Evolutionary conservation across 2,797 vertebrate species (phyloP), one percentile per base, ranked within the genome.

Genomic region (Apogon hyalosoma): DNA sequence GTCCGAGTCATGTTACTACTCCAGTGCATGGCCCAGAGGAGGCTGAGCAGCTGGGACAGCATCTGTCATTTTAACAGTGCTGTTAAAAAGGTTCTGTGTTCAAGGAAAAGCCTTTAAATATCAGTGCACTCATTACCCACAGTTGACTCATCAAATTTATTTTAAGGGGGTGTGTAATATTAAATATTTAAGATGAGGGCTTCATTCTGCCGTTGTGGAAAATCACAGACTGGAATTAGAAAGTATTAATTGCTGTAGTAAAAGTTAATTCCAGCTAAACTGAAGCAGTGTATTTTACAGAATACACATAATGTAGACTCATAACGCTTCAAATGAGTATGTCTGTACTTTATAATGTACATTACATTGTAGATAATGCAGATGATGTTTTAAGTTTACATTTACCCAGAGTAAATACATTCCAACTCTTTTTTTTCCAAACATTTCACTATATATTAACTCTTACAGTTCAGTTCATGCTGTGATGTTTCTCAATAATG

Each of bases 51-150:
- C 68, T 77, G 72, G 40, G 51, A 54, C 3, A 24, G 53, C 42
- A 73, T 73, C 67, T 81, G 62, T 70, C 54, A 45, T 59, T 45
- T 66, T 50, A 75, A 75, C 66, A 49, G 53, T 31, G 49, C 55
- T 70, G 48, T 62, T 69, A 58, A 63, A 62, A 56, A 63, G 39
- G 21, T 21, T 66, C 57, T 68, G 53, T 61, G 47, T 45, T 74
- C 51, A 79, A 50, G 49, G 19, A 57, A 68, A 68, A 63, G 3
- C 36, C 21, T 66, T 77, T 18, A 48, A 67, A 69, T 68, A 65
- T 63, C 51, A 74, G 43, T 4, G 3, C 51, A 71, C 19, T 64
- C 67, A 53, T 70, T 54, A 48, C 13, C 50, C 43, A 41, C 57
- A 66, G 63, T 56, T 65, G 65, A 64, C 58, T 73, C 65, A 58